These are phyloP conservation scores for Leucozona laternaria DNA, from an alignment of 2,888 invertebrate genomes.

Conservation along the genomic window DNA sequence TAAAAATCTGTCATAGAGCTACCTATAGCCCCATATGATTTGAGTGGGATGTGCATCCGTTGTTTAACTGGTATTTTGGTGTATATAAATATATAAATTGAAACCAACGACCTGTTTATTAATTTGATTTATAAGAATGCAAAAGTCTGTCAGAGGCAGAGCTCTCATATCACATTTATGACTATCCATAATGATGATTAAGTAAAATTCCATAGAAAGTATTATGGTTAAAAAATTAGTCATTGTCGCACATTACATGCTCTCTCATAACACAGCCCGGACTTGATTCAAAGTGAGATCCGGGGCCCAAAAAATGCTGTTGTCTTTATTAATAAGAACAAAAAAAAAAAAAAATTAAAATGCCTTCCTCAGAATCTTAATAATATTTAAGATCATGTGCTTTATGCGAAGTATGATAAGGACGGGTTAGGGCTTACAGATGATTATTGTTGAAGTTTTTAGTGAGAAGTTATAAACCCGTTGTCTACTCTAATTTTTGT, in stretches of 20 bases:
- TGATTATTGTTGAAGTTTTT: no score
- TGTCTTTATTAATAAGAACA: neutral
- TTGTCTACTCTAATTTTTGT: no score
- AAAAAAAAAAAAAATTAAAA: neutral
- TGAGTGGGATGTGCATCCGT: conserved; percentile 70
- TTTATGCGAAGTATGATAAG: neutral
- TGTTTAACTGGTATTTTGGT: conserved; percentile 62
- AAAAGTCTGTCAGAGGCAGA: neutral
- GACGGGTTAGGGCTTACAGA: no score
- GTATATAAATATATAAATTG: conserved; percentile 12
- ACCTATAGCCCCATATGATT: neutral
- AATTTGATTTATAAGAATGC: conserved; percentile 1
- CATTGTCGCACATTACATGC: conserved; percentile 39
- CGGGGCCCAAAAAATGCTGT: neutral
- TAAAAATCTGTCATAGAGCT: conserved; percentile 20
- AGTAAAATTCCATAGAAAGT: conserved; percentile 65
- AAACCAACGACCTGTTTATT: conserved; percentile 51
- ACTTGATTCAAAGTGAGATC: neutral
- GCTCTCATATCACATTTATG: conserved; percentile 21
- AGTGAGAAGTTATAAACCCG: no score
- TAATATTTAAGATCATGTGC: neutral
- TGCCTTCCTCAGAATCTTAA: neutral
- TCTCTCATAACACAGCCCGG: conserved; percentile 5
- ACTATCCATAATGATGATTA: conserved; percentile 58
- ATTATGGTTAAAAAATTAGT: conserved; percentile 61